Base-by-base conservation (phyloP, 2,797 vertebrate species). In the Dryobates pubescens region DNA sequence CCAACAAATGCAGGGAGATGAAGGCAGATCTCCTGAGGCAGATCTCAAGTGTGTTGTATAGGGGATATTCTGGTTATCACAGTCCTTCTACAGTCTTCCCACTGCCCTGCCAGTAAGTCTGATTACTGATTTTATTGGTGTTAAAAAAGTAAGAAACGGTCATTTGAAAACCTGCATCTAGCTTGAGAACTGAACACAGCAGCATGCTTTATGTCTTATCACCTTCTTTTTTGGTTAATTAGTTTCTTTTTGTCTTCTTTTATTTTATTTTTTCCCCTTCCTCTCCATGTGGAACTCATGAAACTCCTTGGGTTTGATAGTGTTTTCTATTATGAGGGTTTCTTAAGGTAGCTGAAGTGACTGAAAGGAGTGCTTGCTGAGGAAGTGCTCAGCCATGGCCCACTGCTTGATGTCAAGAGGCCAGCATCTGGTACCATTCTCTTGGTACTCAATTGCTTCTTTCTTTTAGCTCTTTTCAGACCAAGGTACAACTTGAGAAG, bases 401-500 rank as follows among this genome's bases (percentile, higher is more conserved):
- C 93, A 77, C 89, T 94, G 82, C 86, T 59, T 74, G 91, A 9
- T 93, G 92, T 94, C 93, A 96, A 96, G 96, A 96, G 89, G 80
- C 77, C 88, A 95, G 90, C 91, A 95, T 95, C 92, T 96, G 93
- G 93, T 93, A 96, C 80, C 78, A 94, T 95, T 96, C 94, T 92
- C 79, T 85, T 53, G 9, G 30, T 88, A 89, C 71, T 94, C 67
- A 78, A 96, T 96, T 92, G 86, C 91, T 73, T 69, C 95, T 96
- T 96, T 96, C 89, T 95, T 94, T 95, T 41, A 89, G 86, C 24
- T 91, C 90, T 71, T 89, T 96, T 90, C 65, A 82, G 83, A 74
- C 73, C 82, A 81, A 93, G 63, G 72, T 95, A 91, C 76, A 94
- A 92, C 79, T 73, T 88, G 72, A 85, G 92, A 91, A 91, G 58